A percentile compares a stretch with the other conserved stretches of the same genome.
These are phyloP conservation scores for Mesoligia furuncula DNA, from an alignment of 2,888 invertebrate species.

Conservation along the genomic window DNA sequence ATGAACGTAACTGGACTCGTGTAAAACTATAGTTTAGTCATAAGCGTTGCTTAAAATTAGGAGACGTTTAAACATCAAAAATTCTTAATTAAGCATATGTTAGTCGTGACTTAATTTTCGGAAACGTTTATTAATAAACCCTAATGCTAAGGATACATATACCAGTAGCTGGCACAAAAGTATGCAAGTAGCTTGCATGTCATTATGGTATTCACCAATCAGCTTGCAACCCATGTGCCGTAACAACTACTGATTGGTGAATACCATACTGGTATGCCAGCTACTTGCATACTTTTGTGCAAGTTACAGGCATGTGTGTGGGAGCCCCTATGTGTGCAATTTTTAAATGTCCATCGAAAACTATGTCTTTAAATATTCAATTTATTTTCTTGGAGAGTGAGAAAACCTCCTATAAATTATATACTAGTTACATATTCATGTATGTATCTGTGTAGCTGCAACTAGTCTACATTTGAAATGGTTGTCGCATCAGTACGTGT, in stretches of 20 bases:
- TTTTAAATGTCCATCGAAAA: neutral
- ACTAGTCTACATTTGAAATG: conserved; percentile 17
- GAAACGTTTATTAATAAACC: neutral
- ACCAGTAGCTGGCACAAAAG: too few species aligned
- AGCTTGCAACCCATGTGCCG: too few species aligned
- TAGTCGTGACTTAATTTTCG: neutral
- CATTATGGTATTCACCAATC: too few species aligned
- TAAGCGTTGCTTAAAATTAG: neutral
- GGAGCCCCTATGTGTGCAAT: neutral
- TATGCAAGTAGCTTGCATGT: too few species aligned
- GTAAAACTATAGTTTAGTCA: neutral
- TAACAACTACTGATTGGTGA: too few species aligned
- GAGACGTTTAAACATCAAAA: neutral
- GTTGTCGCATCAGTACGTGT: conserved; percentile 15
- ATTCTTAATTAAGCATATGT: too few species aligned
- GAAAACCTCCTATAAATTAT: neutral
- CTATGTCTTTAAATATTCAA: neutral
- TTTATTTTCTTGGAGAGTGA: neutral
- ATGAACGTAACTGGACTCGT: neutral
- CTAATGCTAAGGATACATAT: too few species aligned
- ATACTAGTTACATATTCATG: conserved; percentile 3
- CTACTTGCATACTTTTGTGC: too few species aligned
- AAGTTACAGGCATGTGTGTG: too few species aligned
- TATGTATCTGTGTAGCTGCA: neutral
- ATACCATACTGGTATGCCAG: too few species aligned